Evolutionary conservation across 2,888 invertebrate species (phyloP), one percentile per base, ranked within the genome.

Genomic region (Leptodirus hochenwartii): DNA sequence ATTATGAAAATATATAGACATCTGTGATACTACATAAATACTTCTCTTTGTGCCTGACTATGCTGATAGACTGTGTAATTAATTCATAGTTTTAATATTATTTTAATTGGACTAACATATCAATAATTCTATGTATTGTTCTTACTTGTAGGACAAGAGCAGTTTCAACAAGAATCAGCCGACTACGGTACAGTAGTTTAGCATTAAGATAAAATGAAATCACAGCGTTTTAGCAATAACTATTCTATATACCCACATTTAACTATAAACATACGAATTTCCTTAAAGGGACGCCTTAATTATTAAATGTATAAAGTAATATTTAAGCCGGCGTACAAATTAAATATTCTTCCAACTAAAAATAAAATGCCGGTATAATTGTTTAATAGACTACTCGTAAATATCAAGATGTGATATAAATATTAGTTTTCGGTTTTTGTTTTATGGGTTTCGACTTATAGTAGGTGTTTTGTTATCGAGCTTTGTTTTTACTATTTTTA

Each of bases 141-240:
- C 6, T 36, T 33, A 37, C 32, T 56, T 56, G n/a, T 47, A 71
- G 72, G 68, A 58, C 71, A 72, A 49, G 70, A 72, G 50, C 63
- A 69, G 43, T 70, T 71, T 49, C 69, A 69, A 47, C 45, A 65
- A 43, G 62, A 62, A 34, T 61, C 66, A 16, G 65, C 66, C 39
- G 67, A 69, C 43, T 55, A 64, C 47, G 68, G 66, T 41, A 67
- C 66, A 37, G 61, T 62, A 38, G 66, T 68, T 38, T 69, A 60
- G 50, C 47, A 34, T 28, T 36, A 23, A 24, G 29, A 32, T 29
- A 29, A 32, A 25, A 15, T 14, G 11, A 20, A 22, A 10, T 12
- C 16, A 28, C 17, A 14, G 25, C 31, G 25, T 30, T 25, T 9
- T 27, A 41, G 39, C 39, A 41, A 41, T 41, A 41, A 41, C n/a